Evolutionary conservation across 2,888 invertebrate species (phyloP), one percentile per base, ranked within the genome.

Genomic region (Drosophila mettleri): DNA sequence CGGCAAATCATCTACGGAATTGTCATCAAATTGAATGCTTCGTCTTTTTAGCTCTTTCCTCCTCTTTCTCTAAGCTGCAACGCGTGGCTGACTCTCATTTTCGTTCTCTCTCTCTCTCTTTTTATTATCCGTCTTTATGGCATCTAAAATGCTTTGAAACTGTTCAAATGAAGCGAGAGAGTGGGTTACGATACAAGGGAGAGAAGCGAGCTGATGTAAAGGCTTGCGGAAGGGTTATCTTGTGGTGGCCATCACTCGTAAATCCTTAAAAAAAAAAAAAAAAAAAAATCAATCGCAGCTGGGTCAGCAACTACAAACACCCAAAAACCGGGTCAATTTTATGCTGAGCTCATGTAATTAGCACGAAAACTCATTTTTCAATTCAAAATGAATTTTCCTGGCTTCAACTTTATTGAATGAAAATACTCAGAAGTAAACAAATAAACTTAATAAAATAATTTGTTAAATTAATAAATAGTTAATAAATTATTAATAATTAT

Each of bases 1-100:
- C 87, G 74, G 80, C 88, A 86, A 88, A 86, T 83, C 83, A 86
- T 88, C 87, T 86, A 62, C 80, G 87, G 89, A 83, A 83, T 88
- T 83, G 89, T 83, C 83, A 83, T 83, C 85, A 83, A 83, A 83
- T 83, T 88, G 89, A 83, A 88, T 84, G 87, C 77, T 52, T 59
- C 70, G 39, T 34, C 72, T 58, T 55, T 65, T 76, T 60, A 24
- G 48, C 61, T 69, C 55, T 43, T 58, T 22, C 24, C 24, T 16
- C 16, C n/a, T 0, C 33, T 6, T 36, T 61, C 86, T 80, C 80
- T 82, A 88, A 82, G 82, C 82, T 86, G 88, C 80, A 82, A 88
- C 82, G 82, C 82, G 82, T 82, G 82, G 88, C 88, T 78, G 82
- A 63, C 39, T 69, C 65, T 70, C 80, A 71, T 85, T 70, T 66